Evolutionary conservation across 2,888 invertebrate genomes (phyloP), one percentile per base, ranked within the genome.

Genomic region (Thumatha senex): DNA sequence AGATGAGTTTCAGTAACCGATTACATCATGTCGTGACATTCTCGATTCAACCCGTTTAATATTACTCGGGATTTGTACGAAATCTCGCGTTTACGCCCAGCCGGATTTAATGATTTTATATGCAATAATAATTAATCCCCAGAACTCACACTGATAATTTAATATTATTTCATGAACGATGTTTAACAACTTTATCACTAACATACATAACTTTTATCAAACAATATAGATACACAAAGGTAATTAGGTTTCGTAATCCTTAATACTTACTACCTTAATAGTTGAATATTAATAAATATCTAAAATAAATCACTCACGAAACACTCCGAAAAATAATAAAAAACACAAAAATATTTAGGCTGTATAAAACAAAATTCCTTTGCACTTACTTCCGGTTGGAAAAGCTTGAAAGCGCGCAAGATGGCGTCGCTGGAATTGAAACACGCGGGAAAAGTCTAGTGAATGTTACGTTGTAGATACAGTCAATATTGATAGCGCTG

Each of bases 21-120:
- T 86, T 86, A 82, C 85, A 85, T 86, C 84, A 85, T 67, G 50
- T 67, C 76, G 69, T 80, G 85, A 84, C 86, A 83, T 81, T 82
- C 80, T 78, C 70, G 70, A 78, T 71, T 69, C 76, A 64, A 67
- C 66, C 61, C 70, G 74, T 76, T 82, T 80, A 83, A 86, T 83
- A 82, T 78, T 73, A 78, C 74, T 76, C 69, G 72, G 75, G 78
- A 79, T 73, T 77, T 78, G 71, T 67, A 67, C 64, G 74, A 82
- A 80, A 80, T 75, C 72, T 72, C 76, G 71, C 72, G 63, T 72
- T 76, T 80, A 79, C 81, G 86, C 82, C 82, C 86, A 86, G 79
- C 74, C 71, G 68, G 78, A 83, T 86, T 84, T 84, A 82, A 84
- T 82, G 72, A 78, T 53, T 78, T 80, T 77, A 77, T 73, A 72